Evolutionary conservation across 2,113 vertebrate genomes (phyloP).

Genomic region (Corythaeola cristata): DNA sequence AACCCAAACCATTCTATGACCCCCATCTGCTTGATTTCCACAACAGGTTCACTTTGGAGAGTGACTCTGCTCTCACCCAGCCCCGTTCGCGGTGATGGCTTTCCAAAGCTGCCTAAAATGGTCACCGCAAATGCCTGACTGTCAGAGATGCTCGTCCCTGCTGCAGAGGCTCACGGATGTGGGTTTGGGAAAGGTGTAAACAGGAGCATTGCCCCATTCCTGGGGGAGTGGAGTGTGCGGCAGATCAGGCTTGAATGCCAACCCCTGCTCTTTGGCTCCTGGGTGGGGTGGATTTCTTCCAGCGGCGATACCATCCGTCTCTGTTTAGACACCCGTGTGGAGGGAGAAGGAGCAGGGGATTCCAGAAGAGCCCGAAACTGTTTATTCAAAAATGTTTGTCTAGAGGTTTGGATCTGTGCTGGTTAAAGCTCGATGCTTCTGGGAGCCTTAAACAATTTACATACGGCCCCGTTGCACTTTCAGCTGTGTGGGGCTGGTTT

Average conservation of each 20-base stretch:
- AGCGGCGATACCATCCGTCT: not conserved
- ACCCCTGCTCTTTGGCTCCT: not conserved
- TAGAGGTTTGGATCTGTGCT: not conserved
- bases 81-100: not conserved
- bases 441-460: not conserved
- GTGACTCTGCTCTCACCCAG: not conserved
- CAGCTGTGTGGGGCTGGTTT: not conserved
- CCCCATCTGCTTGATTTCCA: not conserved
- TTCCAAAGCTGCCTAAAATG: not conserved
- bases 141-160: not conserved
- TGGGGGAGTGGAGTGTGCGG: not conserved
- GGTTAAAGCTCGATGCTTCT: not conserved
- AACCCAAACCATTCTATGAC: too few relatives aligned
- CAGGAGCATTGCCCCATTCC: not conserved
- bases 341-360: not conserved
- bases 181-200: not conserved
- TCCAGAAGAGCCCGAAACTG: not conserved
- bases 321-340: accelerated
- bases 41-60: not conserved
- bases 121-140: not conserved
- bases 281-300: not conserved
- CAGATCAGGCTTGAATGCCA: not conserved
- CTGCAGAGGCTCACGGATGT: not conserved
- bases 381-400: not conserved
- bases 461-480: not conserved